Conservation (phyloP, 1,140 invertebrate species). For the Coptotermes formosanus region DNA sequence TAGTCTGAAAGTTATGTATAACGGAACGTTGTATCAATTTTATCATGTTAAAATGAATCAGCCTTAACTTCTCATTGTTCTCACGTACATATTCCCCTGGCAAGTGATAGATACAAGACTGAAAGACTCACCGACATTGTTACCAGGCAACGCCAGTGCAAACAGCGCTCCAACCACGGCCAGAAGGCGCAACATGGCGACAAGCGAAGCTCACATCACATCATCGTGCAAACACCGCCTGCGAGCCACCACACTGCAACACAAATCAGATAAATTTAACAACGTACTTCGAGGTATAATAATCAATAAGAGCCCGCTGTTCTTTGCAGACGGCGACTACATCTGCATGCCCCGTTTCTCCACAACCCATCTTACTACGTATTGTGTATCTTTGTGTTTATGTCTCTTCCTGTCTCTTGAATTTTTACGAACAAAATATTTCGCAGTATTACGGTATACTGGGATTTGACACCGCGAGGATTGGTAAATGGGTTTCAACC, state of each 20-base stretch:
- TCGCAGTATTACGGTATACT: no score
- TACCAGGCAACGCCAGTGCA: slow-evolving; percentile 29
- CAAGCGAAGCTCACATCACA: slow-evolving; percentile 23
- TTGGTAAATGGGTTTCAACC: no score
- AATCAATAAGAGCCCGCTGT: no score
- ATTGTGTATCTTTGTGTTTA: no score
- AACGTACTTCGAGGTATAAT: no score
- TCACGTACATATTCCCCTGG: not conserved
- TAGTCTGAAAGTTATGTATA: no score
- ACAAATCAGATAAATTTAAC: not conserved
- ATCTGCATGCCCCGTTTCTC: no score
- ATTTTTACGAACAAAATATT: no score
- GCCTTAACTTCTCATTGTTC: not conserved
- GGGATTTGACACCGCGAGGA: no score
- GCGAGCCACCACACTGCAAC: not conserved
- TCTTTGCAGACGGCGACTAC: no score
- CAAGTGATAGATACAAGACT: not conserved
- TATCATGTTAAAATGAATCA: not conserved
- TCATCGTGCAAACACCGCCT: not conserved
- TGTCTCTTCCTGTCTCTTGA: no score
- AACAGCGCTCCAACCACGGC: slow-evolving; percentile 26
- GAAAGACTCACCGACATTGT: slow-evolving; percentile 32
- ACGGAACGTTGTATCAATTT: not conserved
- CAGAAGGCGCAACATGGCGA: slow-evolving; percentile 30
- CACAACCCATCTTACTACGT: no score